These are phyloP conservation scores for Lepisosteus osseus DNA, from an alignment of 2,113 vertebrate genomes.

Conservation along the genomic window DNA sequence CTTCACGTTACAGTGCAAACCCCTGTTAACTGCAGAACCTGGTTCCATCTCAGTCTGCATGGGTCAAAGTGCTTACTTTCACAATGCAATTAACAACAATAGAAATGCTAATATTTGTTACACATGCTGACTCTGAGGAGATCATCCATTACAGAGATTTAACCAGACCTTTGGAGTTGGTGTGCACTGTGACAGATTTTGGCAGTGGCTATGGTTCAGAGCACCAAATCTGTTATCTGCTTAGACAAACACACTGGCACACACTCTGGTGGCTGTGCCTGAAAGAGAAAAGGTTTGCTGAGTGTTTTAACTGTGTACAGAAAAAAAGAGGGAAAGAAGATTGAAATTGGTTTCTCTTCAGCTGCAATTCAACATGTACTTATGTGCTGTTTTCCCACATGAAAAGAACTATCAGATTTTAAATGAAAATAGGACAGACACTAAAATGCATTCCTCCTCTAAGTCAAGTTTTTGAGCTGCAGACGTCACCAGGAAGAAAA, in stretches of 20 bases:
- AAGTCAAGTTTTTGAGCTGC: background rate
- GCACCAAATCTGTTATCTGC: conserved; percentile 18
- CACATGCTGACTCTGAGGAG: conserved; percentile 20
- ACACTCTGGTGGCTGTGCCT: background rate
- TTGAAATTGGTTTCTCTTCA: too few relatives aligned
- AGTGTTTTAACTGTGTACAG: background rate
- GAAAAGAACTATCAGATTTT: too few relatives aligned
- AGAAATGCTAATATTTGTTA: conserved; percentile 21
- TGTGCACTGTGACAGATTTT: conserved; percentile 31
- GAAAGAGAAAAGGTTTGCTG: background rate
- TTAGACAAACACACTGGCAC: background rate
- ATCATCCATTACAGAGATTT: background rate
- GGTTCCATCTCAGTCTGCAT: conserved; percentile 21
- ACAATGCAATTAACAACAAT: conserved; percentile 21
- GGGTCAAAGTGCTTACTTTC: conserved; percentile 36
- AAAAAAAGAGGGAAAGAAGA: background rate
- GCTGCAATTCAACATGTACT: too few relatives aligned
- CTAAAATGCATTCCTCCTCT: background rate
- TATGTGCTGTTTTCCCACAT: too few relatives aligned
- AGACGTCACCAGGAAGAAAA: background rate
- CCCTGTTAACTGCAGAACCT: conserved; percentile 21
- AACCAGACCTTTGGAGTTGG: conserved; percentile 22
- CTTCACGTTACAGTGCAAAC: conserved; percentile 25
- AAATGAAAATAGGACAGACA: too few relatives aligned
- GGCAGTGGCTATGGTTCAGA: conserved; percentile 32